Evolutionary conservation across 2,113 vertebrate species (phyloP).

Genomic region (Parotia lawesii): DNA sequence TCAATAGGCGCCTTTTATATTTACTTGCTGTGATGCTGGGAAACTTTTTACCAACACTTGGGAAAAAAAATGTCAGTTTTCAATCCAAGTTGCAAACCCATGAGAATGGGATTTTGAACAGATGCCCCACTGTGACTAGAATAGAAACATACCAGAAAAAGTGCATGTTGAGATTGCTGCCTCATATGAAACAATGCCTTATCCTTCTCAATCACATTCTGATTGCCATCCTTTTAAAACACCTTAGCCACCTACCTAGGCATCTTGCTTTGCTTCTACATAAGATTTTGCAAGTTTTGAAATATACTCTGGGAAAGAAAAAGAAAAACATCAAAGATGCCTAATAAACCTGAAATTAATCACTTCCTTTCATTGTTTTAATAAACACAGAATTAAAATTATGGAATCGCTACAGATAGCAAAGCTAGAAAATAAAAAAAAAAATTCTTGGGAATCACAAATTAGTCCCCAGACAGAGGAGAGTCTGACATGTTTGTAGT

Average conservation of each 20-base stretch:
- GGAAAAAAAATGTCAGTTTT: not conserved
- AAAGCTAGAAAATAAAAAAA: not conserved
- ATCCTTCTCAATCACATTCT: not conserved
- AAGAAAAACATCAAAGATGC: not conserved
- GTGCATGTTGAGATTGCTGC: not conserved
- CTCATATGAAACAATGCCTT: not conserved
- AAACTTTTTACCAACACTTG: not conserved
- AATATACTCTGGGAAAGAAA: not conserved
- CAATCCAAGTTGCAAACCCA: not conserved
- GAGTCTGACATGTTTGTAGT: rapidly evolving
- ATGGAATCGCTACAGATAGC: not conserved
- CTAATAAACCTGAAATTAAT: not conserved
- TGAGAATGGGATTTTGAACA: not conserved
- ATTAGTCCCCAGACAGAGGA: not conserved
- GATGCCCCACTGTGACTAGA: not conserved
- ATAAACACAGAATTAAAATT: not conserved
- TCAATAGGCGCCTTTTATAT: not conserved
- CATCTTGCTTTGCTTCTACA: not conserved
- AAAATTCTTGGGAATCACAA: not conserved
- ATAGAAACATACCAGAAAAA: not conserved
- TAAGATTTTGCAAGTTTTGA: not conserved
- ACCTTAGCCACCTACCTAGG: not conserved
- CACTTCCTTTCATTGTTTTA: not conserved
- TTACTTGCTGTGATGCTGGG: not conserved
- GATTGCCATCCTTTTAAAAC: not conserved